Evolutionary conservation across 2,113 vertebrate genomes (phyloP).

Genomic region (Paratilapia polleni): DNA sequence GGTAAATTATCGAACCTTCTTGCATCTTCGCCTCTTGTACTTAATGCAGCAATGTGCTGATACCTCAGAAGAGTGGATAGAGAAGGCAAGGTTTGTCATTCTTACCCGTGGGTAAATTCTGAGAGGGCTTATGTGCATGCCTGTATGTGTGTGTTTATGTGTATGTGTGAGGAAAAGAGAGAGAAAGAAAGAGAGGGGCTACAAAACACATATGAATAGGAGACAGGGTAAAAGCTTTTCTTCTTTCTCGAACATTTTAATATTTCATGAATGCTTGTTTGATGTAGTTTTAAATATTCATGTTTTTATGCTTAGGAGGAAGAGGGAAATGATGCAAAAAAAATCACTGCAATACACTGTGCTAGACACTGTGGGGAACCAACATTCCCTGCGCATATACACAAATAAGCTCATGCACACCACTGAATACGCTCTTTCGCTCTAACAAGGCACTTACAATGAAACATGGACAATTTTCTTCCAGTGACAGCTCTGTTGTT

Average conservation of each 20-base stretch:
- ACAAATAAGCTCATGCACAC: conserved; percentile 23
- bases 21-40: conserved; percentile 30
- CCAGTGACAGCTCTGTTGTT: conserved; percentile 51
- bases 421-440: conserved; percentile 18
- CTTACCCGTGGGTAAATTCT: conserved; percentile 62
- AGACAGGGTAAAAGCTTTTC: conserved; percentile 76
- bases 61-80: conserved; percentile 49
- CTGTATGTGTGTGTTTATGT: conserved; percentile 1
- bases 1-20: conserved; percentile 57
- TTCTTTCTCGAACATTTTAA: conserved; percentile 78
- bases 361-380: conserved; percentile 33
- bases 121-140: conserved; percentile 16
- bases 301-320: conserved; percentile 78
- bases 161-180: neutral
- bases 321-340: conserved; percentile 72
- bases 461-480: conserved; percentile 53
- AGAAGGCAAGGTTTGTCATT: conserved; percentile 45
- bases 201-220: conserved; percentile 50
- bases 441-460: conserved; percentile 59
- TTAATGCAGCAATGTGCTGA: conserved; percentile 67
- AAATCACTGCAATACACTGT: conserved; percentile 49
- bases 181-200: conserved; percentile 20
- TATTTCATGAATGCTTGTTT: conserved; percentile 82
- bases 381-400: conserved; percentile 15
- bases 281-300: conserved; percentile 83